Percentiles rank a stretch among this genome's conserved stretches.
Conservation (phyloP, 2,797 vertebrate species). For the Nannoperca australis region DNA sequence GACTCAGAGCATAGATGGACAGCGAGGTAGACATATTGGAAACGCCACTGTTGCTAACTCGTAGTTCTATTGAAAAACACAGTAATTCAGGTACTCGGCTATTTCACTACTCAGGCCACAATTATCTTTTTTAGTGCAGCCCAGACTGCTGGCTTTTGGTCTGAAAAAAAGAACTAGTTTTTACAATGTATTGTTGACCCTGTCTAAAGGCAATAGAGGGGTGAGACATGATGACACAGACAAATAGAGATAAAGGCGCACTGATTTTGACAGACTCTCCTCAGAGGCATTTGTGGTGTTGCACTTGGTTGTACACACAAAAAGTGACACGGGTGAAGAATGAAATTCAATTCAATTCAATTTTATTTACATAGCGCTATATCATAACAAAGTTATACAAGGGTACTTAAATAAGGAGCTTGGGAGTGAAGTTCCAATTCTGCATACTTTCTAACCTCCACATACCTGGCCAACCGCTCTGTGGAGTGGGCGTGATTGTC, state of each 20-base stretch:
- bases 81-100: constrained; percentile 6
- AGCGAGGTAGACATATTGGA: background rate
- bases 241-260: background rate
- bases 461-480: background rate
- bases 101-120: background rate
- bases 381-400: too few species aligned
- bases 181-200: background rate
- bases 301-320: background rate
- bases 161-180: background rate
- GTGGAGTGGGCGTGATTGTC: background rate
- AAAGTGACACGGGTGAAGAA: background rate
- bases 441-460: background rate
- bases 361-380: too few species aligned
- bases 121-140: background rate
- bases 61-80: background rate
- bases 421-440: background rate
- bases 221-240: background rate
- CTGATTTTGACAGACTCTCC: background rate
- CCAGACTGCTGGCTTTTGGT: background rate
- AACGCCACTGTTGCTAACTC: background rate
- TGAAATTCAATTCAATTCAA: too few species aligned
- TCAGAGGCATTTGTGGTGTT: background rate
- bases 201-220: background rate
- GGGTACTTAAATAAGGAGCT: too few species aligned
- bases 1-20: background rate